Conservation (phyloP, 64 coral and sea anemone species). For the Stichodactyla mertensii region DNA sequence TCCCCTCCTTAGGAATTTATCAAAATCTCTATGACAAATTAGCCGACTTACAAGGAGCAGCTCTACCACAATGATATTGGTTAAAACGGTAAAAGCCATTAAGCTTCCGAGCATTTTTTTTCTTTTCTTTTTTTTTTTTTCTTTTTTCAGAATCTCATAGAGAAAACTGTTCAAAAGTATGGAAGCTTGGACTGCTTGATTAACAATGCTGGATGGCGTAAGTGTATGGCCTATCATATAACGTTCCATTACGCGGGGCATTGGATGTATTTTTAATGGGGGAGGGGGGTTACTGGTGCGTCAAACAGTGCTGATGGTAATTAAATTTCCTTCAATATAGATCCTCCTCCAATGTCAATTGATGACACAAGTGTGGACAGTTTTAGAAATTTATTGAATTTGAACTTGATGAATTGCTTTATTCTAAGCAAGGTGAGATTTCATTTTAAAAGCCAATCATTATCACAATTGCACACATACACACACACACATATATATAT, state of each 20-base stretch:
- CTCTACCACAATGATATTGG: no score
- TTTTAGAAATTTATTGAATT: slow-evolving; percentile 66
- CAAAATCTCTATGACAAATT: no score
- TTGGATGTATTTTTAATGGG: no score
- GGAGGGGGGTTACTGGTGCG: no score
- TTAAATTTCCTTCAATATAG: slow-evolving; percentile 3
- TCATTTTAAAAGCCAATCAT: not conserved
- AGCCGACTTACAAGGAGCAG: no score
- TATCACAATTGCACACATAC: not conserved
- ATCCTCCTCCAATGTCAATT: slow-evolving; percentile 63
- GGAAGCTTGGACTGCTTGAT: slow-evolving; percentile 81
- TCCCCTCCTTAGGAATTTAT: no score
- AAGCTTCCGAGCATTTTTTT: no score
- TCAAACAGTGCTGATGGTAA: not conserved
- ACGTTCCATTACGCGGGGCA: no score
- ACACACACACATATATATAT: no score
- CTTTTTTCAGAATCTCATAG: slow-evolving; percentile 71
- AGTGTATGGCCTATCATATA: slow-evolving; percentile 9
- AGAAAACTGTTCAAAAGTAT: slow-evolving; percentile 87
- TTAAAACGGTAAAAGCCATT: no score
- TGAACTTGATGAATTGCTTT: slow-evolving; percentile 93
- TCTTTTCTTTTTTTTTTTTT: no score
- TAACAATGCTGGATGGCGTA: slow-evolving; percentile 99
- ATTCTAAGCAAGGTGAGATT: slow-evolving; percentile 70
- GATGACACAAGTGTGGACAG: slow-evolving; percentile 72